Evolutionary conservation across 2,113 vertebrate genomes (phyloP).

Genomic region (Bos taurus): DNA sequence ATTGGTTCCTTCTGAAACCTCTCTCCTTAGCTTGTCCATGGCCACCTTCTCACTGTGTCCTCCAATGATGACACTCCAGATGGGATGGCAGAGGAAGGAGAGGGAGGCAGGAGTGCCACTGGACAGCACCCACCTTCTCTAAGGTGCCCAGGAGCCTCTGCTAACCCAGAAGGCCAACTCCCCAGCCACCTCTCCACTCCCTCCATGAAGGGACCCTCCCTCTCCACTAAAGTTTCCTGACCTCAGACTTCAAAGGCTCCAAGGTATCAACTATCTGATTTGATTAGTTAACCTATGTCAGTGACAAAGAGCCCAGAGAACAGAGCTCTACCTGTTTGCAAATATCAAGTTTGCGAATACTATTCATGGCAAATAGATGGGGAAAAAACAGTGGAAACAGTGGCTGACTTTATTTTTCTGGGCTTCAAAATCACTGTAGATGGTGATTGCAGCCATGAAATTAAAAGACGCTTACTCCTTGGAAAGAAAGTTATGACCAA

Average conservation of each 20-base stretch:
- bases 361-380: not conserved
- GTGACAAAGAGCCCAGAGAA: not conserved
- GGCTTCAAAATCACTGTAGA: not conserved
- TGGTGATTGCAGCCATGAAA: not conserved
- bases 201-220: not conserved
- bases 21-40: not conserved
- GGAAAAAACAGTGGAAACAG: not conserved
- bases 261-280: not conserved
- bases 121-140: not conserved
- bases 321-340: not conserved
- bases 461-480: not conserved
- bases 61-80: not conserved
- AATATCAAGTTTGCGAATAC: not conserved
- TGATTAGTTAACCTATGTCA: not conserved
- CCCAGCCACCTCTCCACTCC: fast-evolving
- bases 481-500: not conserved
- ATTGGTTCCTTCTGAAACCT: no score
- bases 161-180: not conserved
- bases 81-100: not conserved
- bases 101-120: not conserved
- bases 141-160: not conserved
- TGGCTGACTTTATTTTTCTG: not conserved
- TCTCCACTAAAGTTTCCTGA: not conserved
- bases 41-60: not conserved
- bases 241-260: not conserved